Evolutionary conservation across 2,113 vertebrate genomes (phyloP), one percentile per base, ranked within the genome.

Genomic region (Passer montanus): DNA sequence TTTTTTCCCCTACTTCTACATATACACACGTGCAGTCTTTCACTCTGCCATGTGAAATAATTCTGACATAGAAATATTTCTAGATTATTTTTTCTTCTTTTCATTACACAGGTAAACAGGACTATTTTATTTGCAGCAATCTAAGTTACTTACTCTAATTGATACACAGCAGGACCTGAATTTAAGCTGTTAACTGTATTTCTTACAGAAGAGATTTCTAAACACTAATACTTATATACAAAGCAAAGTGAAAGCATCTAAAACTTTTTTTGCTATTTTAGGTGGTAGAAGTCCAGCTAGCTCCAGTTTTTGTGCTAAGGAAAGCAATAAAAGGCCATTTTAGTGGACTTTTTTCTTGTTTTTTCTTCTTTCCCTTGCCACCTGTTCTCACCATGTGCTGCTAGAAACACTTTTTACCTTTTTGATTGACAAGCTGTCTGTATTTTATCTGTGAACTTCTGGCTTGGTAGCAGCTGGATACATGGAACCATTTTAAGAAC

Each of bases 391-490:
- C 59, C 76, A 15, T 35, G 20, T 52, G 10, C n/a, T 87, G 28
- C 9, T 74, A 84, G 56, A 47, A 37, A 74, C 1, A 33, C 3
- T 72, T 94, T 66, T 33, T 81, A 91, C 31, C 11, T 10, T 83
- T 93, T 69, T 87, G 41, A 59, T 50, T 94, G 50, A 55, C 43
- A 87, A 83, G 91, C 21, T 78, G 10, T 80, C 63, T 46, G 7
- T 82, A 69, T 59, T 75, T 85, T 37, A 30, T 63, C 70, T 80
- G 18, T 69, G 72, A 83, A 77, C 43, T 75, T n/a, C 37, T 87
- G 78, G 14, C 58, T 73, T 89, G 5, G 47, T 78, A 92, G 44
- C 73, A 95, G 69, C 58, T 87, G 77, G 27, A 70, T 88, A 35
- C 19, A 33, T 13, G 13, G 50, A 76, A 93, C 19, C 8, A 30